Conservation (phyloP, 2,113 vertebrate genomes). For the Procavia capensis region DNA sequence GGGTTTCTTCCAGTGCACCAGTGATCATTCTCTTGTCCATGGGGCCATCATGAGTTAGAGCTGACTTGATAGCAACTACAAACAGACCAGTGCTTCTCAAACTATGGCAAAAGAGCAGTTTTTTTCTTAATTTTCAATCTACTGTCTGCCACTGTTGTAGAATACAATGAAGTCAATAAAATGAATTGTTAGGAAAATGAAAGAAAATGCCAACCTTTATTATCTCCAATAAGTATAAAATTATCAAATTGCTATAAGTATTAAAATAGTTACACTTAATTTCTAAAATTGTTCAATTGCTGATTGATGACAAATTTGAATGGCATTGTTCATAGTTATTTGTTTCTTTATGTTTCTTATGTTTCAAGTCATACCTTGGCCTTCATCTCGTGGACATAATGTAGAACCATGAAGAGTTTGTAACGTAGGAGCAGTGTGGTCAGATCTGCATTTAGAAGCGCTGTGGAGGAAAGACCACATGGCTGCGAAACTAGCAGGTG, state of each 20-base stretch:
- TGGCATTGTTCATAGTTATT: neutral
- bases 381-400: neutral
- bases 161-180: neutral
- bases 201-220: neutral
- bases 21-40: neutral
- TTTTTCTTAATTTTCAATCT: neutral
- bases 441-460: constrained; percentile 24
- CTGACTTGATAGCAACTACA: neutral
- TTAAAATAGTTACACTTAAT: constrained; percentile 37
- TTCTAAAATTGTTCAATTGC: constrained; percentile 36
- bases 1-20: too few relatives aligned
- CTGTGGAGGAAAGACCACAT: neutral
- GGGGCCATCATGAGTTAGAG: neutral
- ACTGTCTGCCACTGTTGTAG: neutral
- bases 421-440: neutral
- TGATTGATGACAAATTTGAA: constrained; percentile 12
- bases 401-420: neutral
- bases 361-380: neutral
- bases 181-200: neutral
- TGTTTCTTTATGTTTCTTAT: neutral
- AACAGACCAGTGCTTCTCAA: neutral
- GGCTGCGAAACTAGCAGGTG: neutral
- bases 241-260: constrained; percentile 36
- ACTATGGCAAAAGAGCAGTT: neutral
- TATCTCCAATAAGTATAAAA: constrained; percentile 5